These are phyloP conservation scores for Congeria kusceri DNA, from an alignment of 2,888 invertebrate species.

Conservation along the genomic window DNA sequence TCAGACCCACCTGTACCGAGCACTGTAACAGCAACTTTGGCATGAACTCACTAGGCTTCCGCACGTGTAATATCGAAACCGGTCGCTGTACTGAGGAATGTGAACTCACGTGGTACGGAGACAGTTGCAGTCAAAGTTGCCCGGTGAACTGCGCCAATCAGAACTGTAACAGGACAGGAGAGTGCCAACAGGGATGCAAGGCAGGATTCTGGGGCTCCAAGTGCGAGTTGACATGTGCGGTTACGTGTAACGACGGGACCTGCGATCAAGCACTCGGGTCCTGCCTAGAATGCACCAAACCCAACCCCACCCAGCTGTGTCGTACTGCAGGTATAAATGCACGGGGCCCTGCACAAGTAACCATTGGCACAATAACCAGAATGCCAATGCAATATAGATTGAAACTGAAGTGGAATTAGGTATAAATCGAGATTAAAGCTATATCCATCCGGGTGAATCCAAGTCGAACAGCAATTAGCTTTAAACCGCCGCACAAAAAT, in stretches of 20 bases:
- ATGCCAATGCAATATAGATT: too few relatives aligned
- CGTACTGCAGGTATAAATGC: constrained; percentile 50
- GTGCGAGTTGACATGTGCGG: constrained; percentile 34
- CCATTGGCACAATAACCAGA: too few relatives aligned
- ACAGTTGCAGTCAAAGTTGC: constrained; percentile 29
- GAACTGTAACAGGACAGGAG: constrained; percentile 46
- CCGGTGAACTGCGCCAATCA: constrained; percentile 29
- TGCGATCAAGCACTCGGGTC: constrained; percentile 39
- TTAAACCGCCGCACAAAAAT: too few relatives aligned
- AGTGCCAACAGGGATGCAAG: constrained; percentile 39
- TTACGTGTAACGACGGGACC: constrained; percentile 45
- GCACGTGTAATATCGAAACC: constrained; percentile 40
- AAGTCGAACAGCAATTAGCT: too few relatives aligned
- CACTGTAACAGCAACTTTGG: constrained; percentile 41
- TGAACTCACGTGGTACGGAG: constrained; percentile 44
- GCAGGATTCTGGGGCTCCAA: constrained; percentile 37
- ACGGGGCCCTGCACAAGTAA: too few relatives aligned
- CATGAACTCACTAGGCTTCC: background rate
- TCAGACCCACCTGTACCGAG: constrained; percentile 11
- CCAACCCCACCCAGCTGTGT: constrained; percentile 40
- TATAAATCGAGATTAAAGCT: too few relatives aligned
- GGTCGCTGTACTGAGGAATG: constrained; percentile 40
- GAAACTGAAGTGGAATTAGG: too few relatives aligned
- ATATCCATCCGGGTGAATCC: too few relatives aligned
- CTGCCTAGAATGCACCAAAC: constrained; percentile 42